These are phyloP conservation scores for Prunella himalayana DNA, from an alignment of 2,113 vertebrate species.

Conservation along the genomic window DNA sequence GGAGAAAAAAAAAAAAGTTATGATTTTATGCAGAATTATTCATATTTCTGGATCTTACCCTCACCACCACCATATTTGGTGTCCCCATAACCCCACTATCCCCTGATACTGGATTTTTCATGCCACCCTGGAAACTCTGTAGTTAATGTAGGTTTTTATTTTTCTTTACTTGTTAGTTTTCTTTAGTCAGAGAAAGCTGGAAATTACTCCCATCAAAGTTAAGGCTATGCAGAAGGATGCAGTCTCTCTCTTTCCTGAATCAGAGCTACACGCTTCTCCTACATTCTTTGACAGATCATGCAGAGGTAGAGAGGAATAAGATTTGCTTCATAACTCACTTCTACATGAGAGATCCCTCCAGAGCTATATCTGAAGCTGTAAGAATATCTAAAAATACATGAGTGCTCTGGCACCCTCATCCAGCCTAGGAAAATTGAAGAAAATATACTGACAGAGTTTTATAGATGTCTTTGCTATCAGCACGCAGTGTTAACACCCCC, in stretches of 20 bases:
- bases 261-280: background rate
- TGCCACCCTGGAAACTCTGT: background rate
- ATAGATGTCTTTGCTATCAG: background rate
- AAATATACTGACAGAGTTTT: background rate
- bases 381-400: background rate
- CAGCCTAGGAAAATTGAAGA: background rate
- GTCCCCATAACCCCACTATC: background rate
- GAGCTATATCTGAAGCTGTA: background rate
- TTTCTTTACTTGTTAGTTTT: background rate
- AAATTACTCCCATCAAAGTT: background rate
- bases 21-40: background rate
- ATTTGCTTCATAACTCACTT: background rate
- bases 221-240: background rate
- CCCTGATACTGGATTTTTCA: accelerated
- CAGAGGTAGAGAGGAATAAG: background rate
- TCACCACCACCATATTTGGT: background rate
- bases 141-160: background rate
- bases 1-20: accelerated
- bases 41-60: background rate
- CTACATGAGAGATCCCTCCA: background rate
- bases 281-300: background rate
- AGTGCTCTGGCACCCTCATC: background rate
- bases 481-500: background rate
- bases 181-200: background rate
- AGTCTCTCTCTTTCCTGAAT: background rate